Percentiles rank a stretch among this genome's conserved stretches.
phyloP scores from a whole-genome alignment of 2,113 vertebrate species.

The Mixornis gularis region DNA sequence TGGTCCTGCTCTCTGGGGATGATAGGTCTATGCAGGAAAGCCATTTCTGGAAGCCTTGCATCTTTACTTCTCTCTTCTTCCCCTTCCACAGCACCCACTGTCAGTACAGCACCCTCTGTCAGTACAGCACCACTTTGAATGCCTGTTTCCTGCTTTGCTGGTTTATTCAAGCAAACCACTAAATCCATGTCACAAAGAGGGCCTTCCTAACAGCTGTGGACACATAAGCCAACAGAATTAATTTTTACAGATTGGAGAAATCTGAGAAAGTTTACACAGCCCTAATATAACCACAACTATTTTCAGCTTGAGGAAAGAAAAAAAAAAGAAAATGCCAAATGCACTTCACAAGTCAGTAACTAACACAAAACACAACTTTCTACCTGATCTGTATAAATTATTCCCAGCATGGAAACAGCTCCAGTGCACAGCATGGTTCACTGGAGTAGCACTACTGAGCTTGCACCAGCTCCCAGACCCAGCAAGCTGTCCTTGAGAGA shows the following conservation, averaged over 20 bases:
- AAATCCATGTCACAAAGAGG: background rate
- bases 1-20: background rate
- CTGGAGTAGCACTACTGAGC: background rate
- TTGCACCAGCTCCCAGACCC: background rate
- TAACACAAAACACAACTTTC: background rate
- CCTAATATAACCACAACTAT: conserved; percentile 4
- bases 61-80: background rate
- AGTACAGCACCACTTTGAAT: background rate
- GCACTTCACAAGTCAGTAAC: background rate
- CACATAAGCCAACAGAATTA: background rate
- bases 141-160: background rate
- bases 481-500: background rate
- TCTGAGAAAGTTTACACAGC: background rate
- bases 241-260: conserved; percentile 10
- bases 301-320: background rate
- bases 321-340: background rate
- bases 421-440: background rate
- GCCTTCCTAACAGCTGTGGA: background rate
- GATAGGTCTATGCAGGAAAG: background rate
- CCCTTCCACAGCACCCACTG: background rate
- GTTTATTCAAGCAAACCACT: background rate
- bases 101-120: background rate
- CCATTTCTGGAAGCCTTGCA: background rate
- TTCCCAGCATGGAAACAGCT: background rate
- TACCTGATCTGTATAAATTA: background rate